These are phyloP conservation scores for Athene noctua DNA, from an alignment of 2,113 vertebrate species.

Conservation along the genomic window DNA sequence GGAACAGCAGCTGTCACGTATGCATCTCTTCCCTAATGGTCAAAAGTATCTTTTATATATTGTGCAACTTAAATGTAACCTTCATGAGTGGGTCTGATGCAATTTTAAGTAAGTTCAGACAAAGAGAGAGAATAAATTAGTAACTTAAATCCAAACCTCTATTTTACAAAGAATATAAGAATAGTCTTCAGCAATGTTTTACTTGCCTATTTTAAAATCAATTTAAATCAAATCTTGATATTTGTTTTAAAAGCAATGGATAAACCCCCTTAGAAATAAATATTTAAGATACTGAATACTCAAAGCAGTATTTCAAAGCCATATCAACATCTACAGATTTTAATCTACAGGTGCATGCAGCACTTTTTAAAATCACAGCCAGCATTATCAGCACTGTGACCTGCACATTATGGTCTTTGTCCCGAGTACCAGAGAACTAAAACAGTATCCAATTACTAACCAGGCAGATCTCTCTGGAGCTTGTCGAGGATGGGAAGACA, in stretches of 20 bases:
- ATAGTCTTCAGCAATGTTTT: background rate
- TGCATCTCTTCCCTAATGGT: background rate
- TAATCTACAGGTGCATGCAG: background rate
- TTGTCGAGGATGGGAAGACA: slow-evolving; percentile 97
- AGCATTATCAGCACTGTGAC: background rate
- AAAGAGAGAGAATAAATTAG: background rate
- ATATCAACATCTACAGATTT: background rate
- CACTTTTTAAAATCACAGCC: background rate
- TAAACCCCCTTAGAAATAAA: background rate
- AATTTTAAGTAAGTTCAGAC: background rate
- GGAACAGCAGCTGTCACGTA: background rate
- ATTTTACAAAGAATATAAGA: background rate
- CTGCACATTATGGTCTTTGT: background rate
- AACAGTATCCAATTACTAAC: slow-evolving; percentile 72
- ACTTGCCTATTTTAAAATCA: background rate
- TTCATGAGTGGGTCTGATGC: background rate
- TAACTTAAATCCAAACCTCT: background rate
- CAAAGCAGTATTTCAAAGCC: background rate
- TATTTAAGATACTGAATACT: background rate
- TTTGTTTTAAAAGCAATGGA: background rate
- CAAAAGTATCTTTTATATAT: background rate
- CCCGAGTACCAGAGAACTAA: background rate
- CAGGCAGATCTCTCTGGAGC: slow-evolving; percentile 94
- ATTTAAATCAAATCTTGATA: too few species aligned
- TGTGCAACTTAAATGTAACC: background rate